Evolutionary conservation across 64 coral and sea anemone species (phyloP), one percentile per base, ranked within the genome.

Genomic region (Montipora cactus): DNA sequence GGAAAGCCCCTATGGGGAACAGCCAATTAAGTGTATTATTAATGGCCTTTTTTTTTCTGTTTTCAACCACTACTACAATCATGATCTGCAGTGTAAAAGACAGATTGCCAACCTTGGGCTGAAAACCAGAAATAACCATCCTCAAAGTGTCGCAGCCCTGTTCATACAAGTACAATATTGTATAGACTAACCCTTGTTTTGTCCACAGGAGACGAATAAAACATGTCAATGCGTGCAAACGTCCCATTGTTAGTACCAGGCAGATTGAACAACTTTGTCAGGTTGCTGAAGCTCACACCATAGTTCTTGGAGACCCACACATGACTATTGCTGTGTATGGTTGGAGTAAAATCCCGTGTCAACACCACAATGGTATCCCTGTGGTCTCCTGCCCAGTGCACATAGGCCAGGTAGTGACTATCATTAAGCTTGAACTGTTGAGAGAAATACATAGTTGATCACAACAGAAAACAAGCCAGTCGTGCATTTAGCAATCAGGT

Each of bases 301-400:
- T 98, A 98, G 14, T 98, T 79, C 52, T 89, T 95, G 2, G 96
- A 98, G 9, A 98, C 80, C 96, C 96, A 98, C 44, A 98, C 96
- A 89, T 90, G 82, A 77, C 96, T 98, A 80, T 93, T 98, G 37
- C 96, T 98, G 22, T 46, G 10, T 22, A 62, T 7, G 20, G 13
- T 69, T 11, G 83, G 88, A 19, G 7, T 77, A 37, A 14, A 48
- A 47, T 98, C 96, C 74, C 93, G 78, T 50, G 93, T 98, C 78
- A 98, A 74, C 10, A 98, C 49, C 5, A 97, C 79, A 79, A 97
- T 89, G 3, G 96, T 97, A 49, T 97, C 89, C 55, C 74, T 94
- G 73, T 89, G 74, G 21, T 97, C 95, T 16, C 92, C 95, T 74
- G 95, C 92, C 95, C 95, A 97, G 79, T 97, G 96, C 14, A 97